Conservation (phyloP, 1,140 invertebrate species). For the Colletes latitarsis region DNA sequence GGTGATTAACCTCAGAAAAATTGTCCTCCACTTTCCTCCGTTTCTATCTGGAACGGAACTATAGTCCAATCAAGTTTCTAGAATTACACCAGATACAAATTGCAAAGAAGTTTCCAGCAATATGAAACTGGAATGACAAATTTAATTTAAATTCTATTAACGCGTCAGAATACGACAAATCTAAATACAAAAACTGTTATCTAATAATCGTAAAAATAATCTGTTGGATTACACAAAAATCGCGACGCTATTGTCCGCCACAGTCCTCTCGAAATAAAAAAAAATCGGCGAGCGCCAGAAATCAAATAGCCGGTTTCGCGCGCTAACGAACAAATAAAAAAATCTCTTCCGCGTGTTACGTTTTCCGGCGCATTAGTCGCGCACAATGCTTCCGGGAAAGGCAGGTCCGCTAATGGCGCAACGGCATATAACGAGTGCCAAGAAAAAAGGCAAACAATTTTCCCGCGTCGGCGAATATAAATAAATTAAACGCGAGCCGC, state of each 20-base stretch:
- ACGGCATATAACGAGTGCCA: slow-evolving; percentile 16
- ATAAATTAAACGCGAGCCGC: slow-evolving; percentile 2
- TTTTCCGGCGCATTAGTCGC: slow-evolving; percentile 37
- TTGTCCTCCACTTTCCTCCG: too few relatives aligned
- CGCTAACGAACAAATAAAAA: slow-evolving; percentile 41
- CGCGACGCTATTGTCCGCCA: neutral
- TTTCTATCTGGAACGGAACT: too few relatives aligned
- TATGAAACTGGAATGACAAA: too few relatives aligned
- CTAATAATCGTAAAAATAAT: too few relatives aligned
- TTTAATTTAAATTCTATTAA: too few relatives aligned
- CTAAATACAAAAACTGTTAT: too few relatives aligned
- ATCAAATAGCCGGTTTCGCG: neutral
- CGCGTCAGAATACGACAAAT: too few relatives aligned
- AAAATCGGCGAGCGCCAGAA: neutral
- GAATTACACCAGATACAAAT: too few relatives aligned
- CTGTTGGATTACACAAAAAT: neutral
- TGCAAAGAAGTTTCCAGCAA: too few relatives aligned
- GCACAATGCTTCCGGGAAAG: slow-evolving; percentile 24
- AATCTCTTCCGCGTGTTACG: slow-evolving; percentile 43
- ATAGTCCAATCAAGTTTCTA: too few relatives aligned
- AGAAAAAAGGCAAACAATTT: slow-evolving; percentile 42
- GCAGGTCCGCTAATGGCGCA: slow-evolving; percentile 9
- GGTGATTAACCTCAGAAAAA: too few relatives aligned
- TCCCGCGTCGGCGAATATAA: neutral
- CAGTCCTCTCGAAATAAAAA: neutral